Base-by-base conservation (phyloP, 1,140 invertebrate genomes). In the Wiebesia pumilae region DNA sequence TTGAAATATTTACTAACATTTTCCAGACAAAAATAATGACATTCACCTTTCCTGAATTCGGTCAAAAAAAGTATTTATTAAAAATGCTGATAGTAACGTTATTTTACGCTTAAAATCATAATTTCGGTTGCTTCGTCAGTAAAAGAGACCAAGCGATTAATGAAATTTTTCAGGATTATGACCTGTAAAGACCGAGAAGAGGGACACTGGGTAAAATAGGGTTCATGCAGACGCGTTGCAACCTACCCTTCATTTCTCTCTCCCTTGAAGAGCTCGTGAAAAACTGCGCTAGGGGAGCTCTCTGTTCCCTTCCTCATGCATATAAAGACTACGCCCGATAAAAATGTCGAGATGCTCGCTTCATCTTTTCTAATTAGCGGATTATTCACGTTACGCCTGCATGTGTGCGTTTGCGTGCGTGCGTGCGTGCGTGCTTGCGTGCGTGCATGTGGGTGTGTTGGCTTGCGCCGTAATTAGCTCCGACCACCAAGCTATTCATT, bases 301-400 rank as follows among this genome's bases (percentile, higher is more conserved):
- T 40, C 10, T 9, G 6, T 1, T 24, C 38, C 14, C 33, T 0
- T 10, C 14, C 24, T n/a, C 71, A 0, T 9, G 62, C 35, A 19
- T 38, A 35, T 65, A 84, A 79, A 84, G 30, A 19, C 30, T 12
- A n/a, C 58, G 33, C 54, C 75, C 83, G 86, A 84, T 88, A 87
- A 87, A 82, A 87, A 78, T 78, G 47, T 83, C 35, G 82, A 87
- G 83, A 80, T 51, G 40, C 62, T 38, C 86, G 79, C 54, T 87
- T 86, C 81, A 88, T 86, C 80, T 62, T 85, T 88, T 88, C 85
- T 88, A 89, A 89, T 89, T 89, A 88, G 83, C 82, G 35, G 77
- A 84, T 87, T 84, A 81, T 73, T n/a, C 58, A 69, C 35, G 33
- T 54, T 21, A 24, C 9, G 35, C 21, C 6, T 10, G 51, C 16